These are phyloP conservation scores for Chloromyia formosa DNA, from an alignment of 2,888 invertebrate genomes.

Conservation along the genomic window DNA sequence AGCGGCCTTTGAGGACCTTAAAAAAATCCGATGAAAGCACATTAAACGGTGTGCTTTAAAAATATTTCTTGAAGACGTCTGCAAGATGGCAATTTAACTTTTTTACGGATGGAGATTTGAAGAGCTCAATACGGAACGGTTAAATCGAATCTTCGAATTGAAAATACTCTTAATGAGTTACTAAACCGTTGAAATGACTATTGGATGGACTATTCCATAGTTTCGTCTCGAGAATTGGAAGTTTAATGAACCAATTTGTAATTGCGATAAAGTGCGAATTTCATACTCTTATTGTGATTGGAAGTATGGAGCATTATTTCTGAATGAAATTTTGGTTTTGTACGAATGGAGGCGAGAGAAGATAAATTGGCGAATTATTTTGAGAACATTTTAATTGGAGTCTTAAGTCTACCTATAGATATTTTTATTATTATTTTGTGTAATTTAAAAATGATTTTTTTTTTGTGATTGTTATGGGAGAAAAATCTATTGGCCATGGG, in stretches of 20 bases:
- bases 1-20: slow-evolving; percentile 13
- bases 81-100: slow-evolving; percentile 18
- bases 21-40: slow-evolving; percentile 16
- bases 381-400: too few relatives aligned
- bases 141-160: neutral
- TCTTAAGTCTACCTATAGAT: too few relatives aligned
- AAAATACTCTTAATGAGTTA: slow-evolving; percentile 20
- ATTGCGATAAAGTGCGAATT: slow-evolving; percentile 6
- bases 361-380: too few relatives aligned
- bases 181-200: slow-evolving; percentile 29
- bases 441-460: too few relatives aligned
- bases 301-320: too few relatives aligned
- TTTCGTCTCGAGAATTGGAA: neutral
- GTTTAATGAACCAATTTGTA: slow-evolving; percentile 25
- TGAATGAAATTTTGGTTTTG: too few relatives aligned
- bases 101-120: slow-evolving; percentile 23
- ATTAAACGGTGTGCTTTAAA: slow-evolving; percentile 2
- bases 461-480: too few relatives aligned
- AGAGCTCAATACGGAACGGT: neutral
- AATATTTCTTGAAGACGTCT: neutral
- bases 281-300: neutral
- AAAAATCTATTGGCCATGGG: too few relatives aligned
- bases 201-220: neutral
- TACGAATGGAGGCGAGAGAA: too few relatives aligned
- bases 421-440: too few relatives aligned